Evolutionary conservation across 2,797 vertebrate genomes (phyloP).

Genomic region (Neopelma chrysocephalum): DNA sequence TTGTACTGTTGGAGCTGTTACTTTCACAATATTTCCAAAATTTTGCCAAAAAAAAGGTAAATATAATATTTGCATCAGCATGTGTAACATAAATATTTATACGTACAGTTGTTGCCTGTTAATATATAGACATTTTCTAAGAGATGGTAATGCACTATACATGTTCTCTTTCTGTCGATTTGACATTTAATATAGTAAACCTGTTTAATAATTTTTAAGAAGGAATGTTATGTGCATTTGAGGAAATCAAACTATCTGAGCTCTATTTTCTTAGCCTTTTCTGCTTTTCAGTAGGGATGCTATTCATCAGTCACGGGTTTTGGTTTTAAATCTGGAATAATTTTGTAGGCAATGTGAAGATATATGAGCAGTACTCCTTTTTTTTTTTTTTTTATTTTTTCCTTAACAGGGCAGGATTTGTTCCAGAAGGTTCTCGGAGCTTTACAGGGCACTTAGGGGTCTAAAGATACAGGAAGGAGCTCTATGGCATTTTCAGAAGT

Average conservation of each 20-base stretch:
- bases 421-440: background rate
- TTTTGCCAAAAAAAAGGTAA: background rate
- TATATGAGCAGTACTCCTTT: background rate
- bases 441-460: background rate
- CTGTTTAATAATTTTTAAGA: background rate
- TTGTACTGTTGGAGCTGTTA: background rate
- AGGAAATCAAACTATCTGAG: background rate
- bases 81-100: background rate
- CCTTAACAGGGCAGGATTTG: background rate
- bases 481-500: background rate
- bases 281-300: background rate
- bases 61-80: background rate
- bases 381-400: background rate
- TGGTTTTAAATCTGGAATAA: background rate
- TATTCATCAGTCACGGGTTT: background rate
- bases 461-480: background rate
- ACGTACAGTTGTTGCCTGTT: background rate
- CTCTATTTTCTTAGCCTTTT: background rate
- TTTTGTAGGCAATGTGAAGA: background rate
- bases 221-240: background rate
- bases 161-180: background rate
- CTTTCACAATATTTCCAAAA: background rate
- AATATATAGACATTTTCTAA: background rate
- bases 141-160: background rate
- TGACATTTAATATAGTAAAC: background rate